phyloP scores from a whole-genome alignment of 2,888 invertebrate genomes.

The Phyllotreta cruciferae region DNA sequence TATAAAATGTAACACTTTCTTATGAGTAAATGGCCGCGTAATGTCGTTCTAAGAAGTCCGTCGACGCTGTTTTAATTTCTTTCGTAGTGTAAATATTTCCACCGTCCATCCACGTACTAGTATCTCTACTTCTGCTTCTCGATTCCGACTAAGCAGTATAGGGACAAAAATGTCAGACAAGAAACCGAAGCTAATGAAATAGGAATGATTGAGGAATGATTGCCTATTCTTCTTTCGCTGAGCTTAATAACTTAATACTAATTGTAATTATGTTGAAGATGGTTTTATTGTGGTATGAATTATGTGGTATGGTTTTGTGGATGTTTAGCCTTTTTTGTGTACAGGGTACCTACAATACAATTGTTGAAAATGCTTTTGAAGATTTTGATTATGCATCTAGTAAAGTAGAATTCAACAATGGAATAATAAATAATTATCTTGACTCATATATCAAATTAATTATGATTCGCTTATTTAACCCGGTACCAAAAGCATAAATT shows the following conservation, averaged over 20 bases:
- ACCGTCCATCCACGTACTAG: conserved; percentile 20
- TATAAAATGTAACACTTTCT: conserved; percentile 32
- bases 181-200: conserved; percentile 20
- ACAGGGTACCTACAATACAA: too few relatives aligned
- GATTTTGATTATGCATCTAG: too few relatives aligned
- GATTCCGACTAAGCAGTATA: conserved; percentile 9
- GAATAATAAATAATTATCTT: too few relatives aligned
- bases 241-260: too few relatives aligned
- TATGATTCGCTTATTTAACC: too few relatives aligned
- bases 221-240: too few relatives aligned
- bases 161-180: conserved; percentile 15
- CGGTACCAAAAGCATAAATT: too few relatives aligned
- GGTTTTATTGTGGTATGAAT: too few relatives aligned
- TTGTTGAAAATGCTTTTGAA: too few relatives aligned
- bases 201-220: neutral
- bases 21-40: conserved; percentile 11
- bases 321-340: too few relatives aligned
- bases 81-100: conserved; percentile 27
- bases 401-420: conserved; percentile 19
- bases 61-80: conserved; percentile 29
- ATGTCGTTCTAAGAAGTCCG: conserved; percentile 23
- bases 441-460: neutral
- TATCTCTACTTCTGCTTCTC: conserved; percentile 13
- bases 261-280: too few relatives aligned
- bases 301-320: too few relatives aligned